Evolutionary conservation across 1,140 invertebrate genomes (phyloP), one percentile per base, ranked within the genome.

Genomic region (Rhagoletis pomonella): DNA sequence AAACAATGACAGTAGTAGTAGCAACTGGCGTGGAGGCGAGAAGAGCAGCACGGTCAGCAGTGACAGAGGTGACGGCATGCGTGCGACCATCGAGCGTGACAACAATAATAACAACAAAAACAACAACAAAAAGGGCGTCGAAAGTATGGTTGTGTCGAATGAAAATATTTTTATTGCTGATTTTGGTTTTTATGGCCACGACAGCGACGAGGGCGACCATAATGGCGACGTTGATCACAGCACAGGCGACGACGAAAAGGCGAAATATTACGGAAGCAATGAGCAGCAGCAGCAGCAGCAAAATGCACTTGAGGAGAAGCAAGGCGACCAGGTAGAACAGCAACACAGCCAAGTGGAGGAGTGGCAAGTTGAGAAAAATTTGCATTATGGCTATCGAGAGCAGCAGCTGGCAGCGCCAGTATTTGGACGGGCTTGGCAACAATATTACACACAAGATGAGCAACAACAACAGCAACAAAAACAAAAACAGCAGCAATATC

Each of bases 81-180:
- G 47, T 55, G 47, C 47, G 47, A 55, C 29, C 50, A 55, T 17
- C n/a, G 73, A 55, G 17, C 44, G 10, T 19, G n/a, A 69, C 73
- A 90, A 39, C 88, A 55, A 19, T 62, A 62, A 29, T 29, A 29
- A 0, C 17, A 90, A 44, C 44, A 59, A 19, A 85, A 85, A 86
- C 44, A 29, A 85, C 59, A 58, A 88, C 39, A 81, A 55, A 1
- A 19, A n/a, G 9, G 1, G 1, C 14, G 6, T 29, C 7, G 5
- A 19, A 58, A 81, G n/a, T 81, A 17, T 14, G 14, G 73, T 5
- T 10, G 4, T 3, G 29, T 1, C 73, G 19, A 81, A 81, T 55
- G 44, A 55, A 50, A 81, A 50, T 81, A 55, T 19, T 17, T 9
- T 50, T 55, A 17, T 29, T 81, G 73, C 73, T 58, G 47, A 47